phyloP scores from a whole-genome alignment of 1,140 invertebrate genomes.

The Liolophura sinensis region DNA sequence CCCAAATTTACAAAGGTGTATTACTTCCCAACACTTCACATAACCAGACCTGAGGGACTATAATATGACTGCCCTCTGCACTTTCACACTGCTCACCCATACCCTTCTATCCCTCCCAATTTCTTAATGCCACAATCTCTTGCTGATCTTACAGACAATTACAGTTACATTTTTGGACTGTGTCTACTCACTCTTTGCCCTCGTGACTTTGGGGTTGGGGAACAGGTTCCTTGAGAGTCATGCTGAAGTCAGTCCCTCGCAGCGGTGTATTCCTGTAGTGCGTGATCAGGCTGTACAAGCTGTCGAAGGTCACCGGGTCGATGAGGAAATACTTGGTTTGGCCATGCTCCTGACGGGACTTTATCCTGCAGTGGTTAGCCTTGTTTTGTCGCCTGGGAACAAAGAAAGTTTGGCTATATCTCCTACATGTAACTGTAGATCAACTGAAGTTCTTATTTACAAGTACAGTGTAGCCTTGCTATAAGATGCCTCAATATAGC shows the following conservation, averaged over 20 bases:
- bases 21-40: too few species aligned
- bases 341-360: constrained; percentile 83
- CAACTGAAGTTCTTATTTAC: neutral
- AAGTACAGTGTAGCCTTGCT: too few species aligned
- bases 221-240: constrained; percentile 86
- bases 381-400: constrained; percentile 73
- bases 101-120: too few species aligned
- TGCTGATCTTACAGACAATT: too few species aligned
- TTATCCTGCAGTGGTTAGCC: constrained; percentile 92
- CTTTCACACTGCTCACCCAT: too few species aligned
- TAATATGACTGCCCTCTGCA: too few species aligned
- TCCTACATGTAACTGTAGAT: neutral
- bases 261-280: constrained; percentile 87
- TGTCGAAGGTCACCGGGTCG: constrained; percentile 87
- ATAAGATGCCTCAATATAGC: too few species aligned
- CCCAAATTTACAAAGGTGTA: too few species aligned
- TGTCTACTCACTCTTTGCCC: constrained; percentile 71
- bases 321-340: constrained; percentile 86
- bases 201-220: constrained; percentile 94
- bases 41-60: too few species aligned
- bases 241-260: constrained; percentile 84
- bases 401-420: too few species aligned
- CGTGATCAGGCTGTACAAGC: constrained; percentile 88
- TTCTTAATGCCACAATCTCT: too few species aligned
- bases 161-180: neutral